These are phyloP conservation scores for Drosophila guanche DNA, from an alignment of 1,140 invertebrate species.

Conservation along the genomic window DNA sequence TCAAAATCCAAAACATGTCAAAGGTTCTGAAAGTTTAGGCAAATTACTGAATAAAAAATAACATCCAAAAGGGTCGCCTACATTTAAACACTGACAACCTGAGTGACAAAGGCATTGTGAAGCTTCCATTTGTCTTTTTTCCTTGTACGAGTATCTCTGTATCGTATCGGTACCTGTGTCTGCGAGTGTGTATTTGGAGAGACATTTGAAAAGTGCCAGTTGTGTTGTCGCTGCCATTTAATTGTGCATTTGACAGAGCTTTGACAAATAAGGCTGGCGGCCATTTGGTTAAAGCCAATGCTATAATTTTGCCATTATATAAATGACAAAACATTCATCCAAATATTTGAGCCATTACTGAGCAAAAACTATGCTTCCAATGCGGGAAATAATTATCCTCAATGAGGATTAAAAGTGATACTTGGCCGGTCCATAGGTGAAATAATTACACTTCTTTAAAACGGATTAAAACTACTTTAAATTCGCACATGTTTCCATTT, in stretches of 20 bases:
- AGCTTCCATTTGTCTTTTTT: slow-evolving; percentile 5
- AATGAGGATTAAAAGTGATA: background rate
- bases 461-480: too few species aligned
- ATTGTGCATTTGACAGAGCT: slow-evolving; percentile 49
- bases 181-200: slow-evolving; percentile 3
- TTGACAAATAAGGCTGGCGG: slow-evolving; percentile 22
- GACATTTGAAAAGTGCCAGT: slow-evolving; percentile 38
- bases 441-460: too few species aligned
- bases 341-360: slow-evolving; percentile 13
- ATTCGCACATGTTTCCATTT: too few species aligned
- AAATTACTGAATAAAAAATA: slow-evolving; percentile 54
- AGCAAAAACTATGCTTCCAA: too few species aligned
- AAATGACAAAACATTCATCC: slow-evolving; percentile 26
- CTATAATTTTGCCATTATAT: slow-evolving; percentile 33
- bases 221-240: slow-evolving; percentile 17
- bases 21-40: slow-evolving; percentile 27
- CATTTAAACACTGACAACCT: slow-evolving; percentile 33
- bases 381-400: background rate
- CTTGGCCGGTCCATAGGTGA: too few species aligned
- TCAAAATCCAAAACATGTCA: slow-evolving; percentile 58
- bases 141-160: background rate
- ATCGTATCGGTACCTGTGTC: background rate
- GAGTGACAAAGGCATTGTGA: slow-evolving; percentile 43
- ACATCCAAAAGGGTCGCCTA: slow-evolving; percentile 29
- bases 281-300: slow-evolving; percentile 10